Evolutionary conservation across 2,113 vertebrate species (phyloP), one percentile per base, ranked within the genome.

Genomic region (Oncorhynchus clarkii): DNA sequence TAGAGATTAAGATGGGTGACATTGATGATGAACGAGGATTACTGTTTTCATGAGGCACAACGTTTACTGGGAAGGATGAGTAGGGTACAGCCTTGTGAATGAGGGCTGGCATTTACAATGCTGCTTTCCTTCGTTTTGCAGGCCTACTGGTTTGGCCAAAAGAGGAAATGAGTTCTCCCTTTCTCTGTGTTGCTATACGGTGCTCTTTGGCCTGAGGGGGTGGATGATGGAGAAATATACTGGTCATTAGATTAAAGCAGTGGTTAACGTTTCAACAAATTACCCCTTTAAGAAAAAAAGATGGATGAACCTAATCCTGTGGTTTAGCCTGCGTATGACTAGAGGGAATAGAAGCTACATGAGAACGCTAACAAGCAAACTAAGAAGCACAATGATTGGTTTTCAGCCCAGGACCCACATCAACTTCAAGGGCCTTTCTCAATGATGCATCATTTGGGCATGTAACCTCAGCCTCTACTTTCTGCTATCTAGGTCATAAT

Each of bases 91-190:
- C 12, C 14, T 18, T 54, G 39, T 45, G 16, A 18, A 54, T 54
- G 51, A 54, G 12, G 5, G 5, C 39, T 45, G 4, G 51, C 13
- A 54, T 18, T 54, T 16, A 4, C 51, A 54, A 54, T 1, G 51
- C 16, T 18, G 4, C 51, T 54, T 11, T 45, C 2, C 39, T 45
- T 45, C 2, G 9, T 45, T 45, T 45, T 45, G 39, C 39, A 45
- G 39, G 39, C 39, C 39, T 45, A 45, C 9, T 45, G 39, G 39
- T 45, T 45, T 45, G 11, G 39, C 39, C 39, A 45, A 48, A 11
- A 72, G 48, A 76, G 79, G 83, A 84, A 87, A 75, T 78, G 65
- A 82, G 18, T 7, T 1, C 5, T 22, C 68, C 16, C 7, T 57
- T 57, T 14, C 20, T 57, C 48, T 7, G 5, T 26, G 7, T n/a